phyloP scores from a whole-genome alignment of 2,888 invertebrate genomes.

The Cantharis nigra region DNA sequence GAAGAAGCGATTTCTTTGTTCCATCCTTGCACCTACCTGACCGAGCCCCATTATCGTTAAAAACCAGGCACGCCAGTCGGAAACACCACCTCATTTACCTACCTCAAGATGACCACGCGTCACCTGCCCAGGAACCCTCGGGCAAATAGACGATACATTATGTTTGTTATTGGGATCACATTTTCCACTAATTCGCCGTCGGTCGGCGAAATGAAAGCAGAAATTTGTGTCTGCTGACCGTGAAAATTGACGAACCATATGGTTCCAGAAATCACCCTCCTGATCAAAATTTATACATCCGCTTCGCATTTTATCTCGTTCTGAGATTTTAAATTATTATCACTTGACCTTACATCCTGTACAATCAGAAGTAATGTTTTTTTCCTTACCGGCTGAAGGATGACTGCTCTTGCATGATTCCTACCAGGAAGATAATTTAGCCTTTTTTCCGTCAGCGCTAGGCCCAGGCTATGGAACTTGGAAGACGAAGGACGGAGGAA shows the following conservation, averaged over 20 bases:
- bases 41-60: conserved; percentile 28
- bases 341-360: neutral
- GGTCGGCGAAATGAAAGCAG: neutral
- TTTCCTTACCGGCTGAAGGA: neutral
- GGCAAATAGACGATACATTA: neutral
- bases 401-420: neutral
- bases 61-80: conserved; percentile 27
- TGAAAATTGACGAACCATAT: neutral
- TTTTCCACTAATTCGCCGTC: neutral
- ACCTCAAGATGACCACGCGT: conserved; percentile 27
- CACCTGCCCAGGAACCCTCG: conserved; percentile 18
- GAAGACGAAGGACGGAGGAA: too few relatives aligned
- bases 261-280: neutral
- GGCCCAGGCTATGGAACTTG: too few relatives aligned
- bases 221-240: neutral
- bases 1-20: conserved; percentile 28
- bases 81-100: conserved; percentile 25
- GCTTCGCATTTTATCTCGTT: neutral
- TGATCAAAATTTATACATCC: neutral
- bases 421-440: neutral
- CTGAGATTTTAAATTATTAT: neutral
- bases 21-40: conserved; percentile 26
- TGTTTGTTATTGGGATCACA: neutral
- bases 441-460: too few relatives aligned
- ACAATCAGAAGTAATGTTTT: neutral